Evolutionary conservation across 2,113 vertebrate species (phyloP), one percentile per base, ranked within the genome.

Genomic region (Amia ocellicauda): DNA sequence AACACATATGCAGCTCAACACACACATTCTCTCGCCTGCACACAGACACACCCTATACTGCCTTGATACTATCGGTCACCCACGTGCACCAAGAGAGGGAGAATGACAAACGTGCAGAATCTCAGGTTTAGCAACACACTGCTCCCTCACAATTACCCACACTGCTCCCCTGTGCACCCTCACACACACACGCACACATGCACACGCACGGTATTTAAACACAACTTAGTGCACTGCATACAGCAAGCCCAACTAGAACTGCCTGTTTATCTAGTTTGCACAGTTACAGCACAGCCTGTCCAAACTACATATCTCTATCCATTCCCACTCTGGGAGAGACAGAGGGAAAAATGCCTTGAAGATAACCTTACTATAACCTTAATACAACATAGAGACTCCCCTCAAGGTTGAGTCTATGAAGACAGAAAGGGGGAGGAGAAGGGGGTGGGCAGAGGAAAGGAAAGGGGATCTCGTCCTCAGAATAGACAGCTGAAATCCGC

Each of bases 401-500:
- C 66, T 74, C 66, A 62, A 67, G 66, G 63, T 71, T 79, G 82
- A 83, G 77, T 72, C 56, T 67, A 75, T 63, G 74, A 79, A 74
- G 70, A 68, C 66, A 58, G 49, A 69, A 22, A 10, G 43, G 27
- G 45, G 47, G 49, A 43, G 50, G 41, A 59, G 60, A 36, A 3
- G 26, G 23, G 55, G 60, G 28, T n/a, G 51, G 68, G 71, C 58
- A 58, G 68, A 36, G 58, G 62, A 60, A 70, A 72, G 17, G 58
- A 57, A 60, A 71, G 73, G 41, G 71, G 73, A 36, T 36, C 31
- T 36, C 36, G 69, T 67, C 70, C 65, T 68, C 69, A 64, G 73
- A 84, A 72, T 70, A 86, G 84, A 86, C 86, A 89, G 83, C 86
- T 86, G 81, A 86, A 84, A 86, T 80, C 83, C 78, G 69, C 67